Evolutionary conservation across 1,140 invertebrate species (phyloP), one percentile per base, ranked within the genome.

Genomic region (Nilaparvata lugens): DNA sequence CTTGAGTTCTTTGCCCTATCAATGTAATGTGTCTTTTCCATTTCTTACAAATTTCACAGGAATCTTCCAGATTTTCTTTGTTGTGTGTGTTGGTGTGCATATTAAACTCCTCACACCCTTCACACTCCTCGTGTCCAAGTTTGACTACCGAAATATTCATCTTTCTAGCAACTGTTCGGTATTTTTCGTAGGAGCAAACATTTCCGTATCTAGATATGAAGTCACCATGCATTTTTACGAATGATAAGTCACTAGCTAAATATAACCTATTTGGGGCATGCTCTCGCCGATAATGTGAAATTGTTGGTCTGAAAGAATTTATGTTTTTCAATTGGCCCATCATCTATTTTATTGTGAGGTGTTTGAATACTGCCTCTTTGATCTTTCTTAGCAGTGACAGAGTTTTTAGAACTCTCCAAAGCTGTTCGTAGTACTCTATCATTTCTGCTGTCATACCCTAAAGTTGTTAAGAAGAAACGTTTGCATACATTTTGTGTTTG

Each of bases 241-340:
- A 56, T 38, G 31, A 48, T 16, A 64, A 53, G 45, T 65, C 62
- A 55, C 57, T 58, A 43, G 64, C 59, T 19, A 64, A 61, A 52
- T 64, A 65, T 52, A 31, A 52, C n/a, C 38, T 57, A 16, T 62
- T 62, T 16, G 64, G 62, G 1, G 61, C 64, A 52, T 64, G 62
- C 57, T 65, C 59, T 38, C 59, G 23, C 14, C 64, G 23, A 57
- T 65, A 64, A 48, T 65, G 58, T 21, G 62, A 57, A n/a, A 60
- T 58, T 35, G 59, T 43, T 19, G 64, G 59, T 24, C 61, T 58
- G 35, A 64, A 65, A 38, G 31, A 55, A 51, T 61, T 54, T 40
- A 65, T 64, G 64, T 16, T 21, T 24, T n/a, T 21, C 52, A 28
- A 63, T 63, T 62, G 31, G 19, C 53, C 52, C 55, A 40, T 52